phyloP scores from a whole-genome alignment of 2,888 invertebrate species.

The Anthophora plumipes region DNA sequence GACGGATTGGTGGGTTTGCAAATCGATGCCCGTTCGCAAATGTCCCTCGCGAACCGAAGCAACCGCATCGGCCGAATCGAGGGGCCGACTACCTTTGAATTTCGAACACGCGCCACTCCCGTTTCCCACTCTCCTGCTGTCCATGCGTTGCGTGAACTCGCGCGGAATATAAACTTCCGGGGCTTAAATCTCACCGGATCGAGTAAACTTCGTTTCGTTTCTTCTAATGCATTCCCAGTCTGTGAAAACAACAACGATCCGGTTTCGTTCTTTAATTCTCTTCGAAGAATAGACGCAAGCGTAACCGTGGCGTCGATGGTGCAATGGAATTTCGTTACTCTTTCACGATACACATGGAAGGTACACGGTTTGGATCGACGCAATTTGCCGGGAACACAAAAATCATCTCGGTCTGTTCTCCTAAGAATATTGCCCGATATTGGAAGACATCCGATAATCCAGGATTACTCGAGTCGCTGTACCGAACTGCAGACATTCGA shows the following conservation, averaged over 20 bases:
- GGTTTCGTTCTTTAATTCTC: neutral
- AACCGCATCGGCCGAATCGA: constrained; percentile 52
- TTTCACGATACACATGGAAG: no score
- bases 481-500: constrained; percentile 4
- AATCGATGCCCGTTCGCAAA: constrained; percentile 64
- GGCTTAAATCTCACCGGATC: constrained; percentile 28
- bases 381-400: constrained; percentile 14
- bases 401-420: constrained; percentile 14
- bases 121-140: neutral
- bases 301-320: no score
- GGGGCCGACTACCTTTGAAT: constrained; percentile 55
- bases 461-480: constrained; percentile 35
- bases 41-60: constrained; percentile 58
- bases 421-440: constrained; percentile 23
- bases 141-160: constrained; percentile 34
- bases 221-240: neutral
- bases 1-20: constrained; percentile 50
- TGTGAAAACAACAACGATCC: neutral
- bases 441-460: constrained; percentile 44
- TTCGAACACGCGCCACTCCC: constrained; percentile 51
- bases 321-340: no score
- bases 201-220: neutral
- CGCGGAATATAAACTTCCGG: constrained; percentile 51
- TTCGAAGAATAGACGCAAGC: neutral
- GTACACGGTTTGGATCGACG: neutral